Evolutionary conservation across 2,797 vertebrate species (phyloP).

Genomic region (Micromesistius poutassou): DNA sequence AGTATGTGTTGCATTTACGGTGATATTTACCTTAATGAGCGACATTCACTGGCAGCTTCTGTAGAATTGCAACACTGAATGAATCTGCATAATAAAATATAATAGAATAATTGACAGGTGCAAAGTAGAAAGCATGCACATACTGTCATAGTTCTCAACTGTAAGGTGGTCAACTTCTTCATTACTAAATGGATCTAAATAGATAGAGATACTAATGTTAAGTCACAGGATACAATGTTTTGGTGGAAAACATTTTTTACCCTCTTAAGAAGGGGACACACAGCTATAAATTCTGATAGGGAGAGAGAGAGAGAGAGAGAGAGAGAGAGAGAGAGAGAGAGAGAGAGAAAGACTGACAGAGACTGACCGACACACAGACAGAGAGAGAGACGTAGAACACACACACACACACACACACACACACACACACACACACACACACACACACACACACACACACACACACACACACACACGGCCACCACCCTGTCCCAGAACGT

Average conservation of each 20-base stretch:
- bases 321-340: neutral
- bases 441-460: no score
- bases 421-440: no score
- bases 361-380: neutral
- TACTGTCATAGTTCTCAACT: neutral
- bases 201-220: no score
- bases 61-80: neutral
- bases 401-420: neutral
- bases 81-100: neutral
- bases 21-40: slow-evolving; percentile 3
- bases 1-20: neutral
- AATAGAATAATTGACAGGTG: neutral
- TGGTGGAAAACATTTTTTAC: no score
- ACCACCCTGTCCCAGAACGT: slow-evolving; percentile 1
- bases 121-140: neutral
- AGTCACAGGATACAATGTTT: no score
- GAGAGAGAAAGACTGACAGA: neutral
- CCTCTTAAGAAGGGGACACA: no score
- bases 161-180: neutral
- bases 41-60: neutral
- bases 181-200: neutral
- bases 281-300: no score
- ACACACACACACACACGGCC: no score
- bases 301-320: no score
- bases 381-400: no score